Base-by-base conservation (phyloP, 2,113 vertebrate genomes). In the Scatophagus argus region DNA sequence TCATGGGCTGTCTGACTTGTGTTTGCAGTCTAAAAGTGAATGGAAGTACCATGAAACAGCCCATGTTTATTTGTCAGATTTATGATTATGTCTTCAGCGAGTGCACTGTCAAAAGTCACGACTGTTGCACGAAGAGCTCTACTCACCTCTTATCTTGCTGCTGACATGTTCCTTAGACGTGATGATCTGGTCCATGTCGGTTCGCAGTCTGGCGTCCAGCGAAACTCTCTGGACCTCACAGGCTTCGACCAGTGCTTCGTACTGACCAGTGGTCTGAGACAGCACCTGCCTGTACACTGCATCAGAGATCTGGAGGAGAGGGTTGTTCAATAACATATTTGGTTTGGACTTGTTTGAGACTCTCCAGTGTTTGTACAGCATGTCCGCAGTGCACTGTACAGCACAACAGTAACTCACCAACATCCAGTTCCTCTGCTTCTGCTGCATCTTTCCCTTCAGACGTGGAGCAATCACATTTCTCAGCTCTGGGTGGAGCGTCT, bases 181-280 rank as follows among this genome's bases (percentile, higher is more conserved):
- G 91, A 99, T 96, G 82, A 99, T 96, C 93, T 99, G 98, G 94
- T 99, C 98, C 97, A 99, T 98, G 91, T 99, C 96, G 0, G 97
- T 98, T 56, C 98, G 95, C 78, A 99, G 97, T 56, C 92, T 86
- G 12, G 95, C 93, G 69, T 98, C 96, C 94, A 98, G 94, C 23
- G 82, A 89, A 0, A 88, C 93, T 51, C 90, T 90, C 73, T 94
- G 92, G 81, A 75, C 86, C 74, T 97, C 95, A 0, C 97, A 97
- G 54, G 90, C 77, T 67, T 95, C 89, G 19, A 92, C 87, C 0
- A 91, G 85, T 0, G 93, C 93, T 0, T 95, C 94, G 0, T 97
- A 97, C 72, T 93, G 93, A 0, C 62, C 79, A 51, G 89, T 92
- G 46, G 96, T 93, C 91, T 97, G 96, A 63, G 94, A 89, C 5